These are phyloP conservation scores for Trachemys scripta DNA, from an alignment of 2,113 vertebrate species.

Conservation along the genomic window DNA sequence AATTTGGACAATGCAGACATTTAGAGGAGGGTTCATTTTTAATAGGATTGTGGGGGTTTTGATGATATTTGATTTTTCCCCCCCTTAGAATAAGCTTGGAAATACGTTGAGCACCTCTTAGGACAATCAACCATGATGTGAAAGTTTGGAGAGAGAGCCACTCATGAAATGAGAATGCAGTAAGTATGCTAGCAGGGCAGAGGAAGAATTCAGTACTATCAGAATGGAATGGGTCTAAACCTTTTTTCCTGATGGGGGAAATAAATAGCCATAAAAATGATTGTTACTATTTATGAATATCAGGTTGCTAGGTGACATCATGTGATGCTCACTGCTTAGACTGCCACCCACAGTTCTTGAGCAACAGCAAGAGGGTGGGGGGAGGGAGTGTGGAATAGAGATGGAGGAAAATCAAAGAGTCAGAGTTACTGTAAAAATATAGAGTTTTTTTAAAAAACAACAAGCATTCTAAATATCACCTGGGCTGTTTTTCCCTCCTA, in stretches of 20 bases:
- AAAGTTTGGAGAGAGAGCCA: constrained; percentile 28
- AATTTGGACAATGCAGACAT: not conserved
- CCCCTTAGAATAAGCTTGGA: constrained; percentile 41
- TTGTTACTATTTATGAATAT: constrained; percentile 80
- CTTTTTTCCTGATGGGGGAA: constrained; percentile 60
- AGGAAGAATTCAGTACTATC: constrained; percentile 30
- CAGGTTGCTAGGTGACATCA: constrained; percentile 82
- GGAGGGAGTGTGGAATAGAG: constrained; percentile 22
- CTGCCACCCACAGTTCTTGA: constrained; percentile 71
- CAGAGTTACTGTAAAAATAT: constrained; percentile 4
- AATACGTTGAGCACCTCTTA: constrained; percentile 50
- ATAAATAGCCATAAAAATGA: constrained; percentile 70
- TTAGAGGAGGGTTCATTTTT: not conserved
- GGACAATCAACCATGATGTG: constrained; percentile 41
- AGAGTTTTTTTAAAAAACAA: not conserved
- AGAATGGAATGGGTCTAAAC: constrained; percentile 53
- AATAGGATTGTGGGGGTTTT: not conserved
- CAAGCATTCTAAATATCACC: constrained; percentile 48
- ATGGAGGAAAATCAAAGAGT: constrained; percentile 52
- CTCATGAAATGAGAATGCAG: constrained; percentile 43
- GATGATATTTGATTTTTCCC: constrained; percentile 7
- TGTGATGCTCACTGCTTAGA: constrained; percentile 66
- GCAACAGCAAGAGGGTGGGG: constrained; percentile 64
- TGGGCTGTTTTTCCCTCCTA: constrained; percentile 2
- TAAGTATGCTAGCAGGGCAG: constrained; percentile 51